Base-by-base conservation (phyloP, 2,888 invertebrate species). In the Aphodius granarius region DNA sequence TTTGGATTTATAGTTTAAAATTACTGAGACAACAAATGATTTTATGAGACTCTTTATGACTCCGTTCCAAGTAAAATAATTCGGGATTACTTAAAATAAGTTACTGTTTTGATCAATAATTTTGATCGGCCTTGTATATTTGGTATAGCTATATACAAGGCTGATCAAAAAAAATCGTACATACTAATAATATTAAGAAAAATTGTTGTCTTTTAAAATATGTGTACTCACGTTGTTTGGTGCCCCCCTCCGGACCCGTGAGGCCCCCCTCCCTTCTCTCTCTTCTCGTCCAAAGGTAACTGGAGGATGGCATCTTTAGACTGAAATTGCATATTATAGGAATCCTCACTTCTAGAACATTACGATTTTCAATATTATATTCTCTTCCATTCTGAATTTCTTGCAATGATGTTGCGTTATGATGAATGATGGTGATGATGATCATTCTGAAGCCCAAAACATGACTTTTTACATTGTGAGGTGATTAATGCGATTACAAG, bases 171-270 rank as follows among this genome's bases (percentile, higher is more conserved):
- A n/a, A n/a, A n/a, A n/a, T n/a, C n/a, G n/a, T n/a, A n/a, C n/a
- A n/a, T n/a, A n/a, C n/a, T n/a, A n/a, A n/a, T n/a, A n/a, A n/a
- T n/a, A n/a, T n/a, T n/a, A n/a, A n/a, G n/a, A n/a, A n/a, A n/a
- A n/a, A n/a, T 43, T 43, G 3, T 43, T 43, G 43, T 43, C 13
- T 43, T 2, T n/a, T n/a, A n/a, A n/a, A n/a, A n/a, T n/a, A 43
- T 9, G 43, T 43, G 64, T 82, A 89, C 92, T 91, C 85, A 93
- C 93, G 92, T 90, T 15, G 92, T 93, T 0, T 92, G 92, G 84
- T 93, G 92, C 79, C 89, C 88, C 16, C 91, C 89, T 17, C 88
- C 85, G 72, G 88, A 85, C 19, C 88, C 90, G 75, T 88, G 88
- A 17, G 83, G 85, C 5, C 86, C 86, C 72, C 81, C 83, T 66